A percentile compares a stretch with the other conserved stretches of the same genome.
phyloP scores from a whole-genome alignment of 2,888 invertebrate species.

The Nomada goodeniana region DNA sequence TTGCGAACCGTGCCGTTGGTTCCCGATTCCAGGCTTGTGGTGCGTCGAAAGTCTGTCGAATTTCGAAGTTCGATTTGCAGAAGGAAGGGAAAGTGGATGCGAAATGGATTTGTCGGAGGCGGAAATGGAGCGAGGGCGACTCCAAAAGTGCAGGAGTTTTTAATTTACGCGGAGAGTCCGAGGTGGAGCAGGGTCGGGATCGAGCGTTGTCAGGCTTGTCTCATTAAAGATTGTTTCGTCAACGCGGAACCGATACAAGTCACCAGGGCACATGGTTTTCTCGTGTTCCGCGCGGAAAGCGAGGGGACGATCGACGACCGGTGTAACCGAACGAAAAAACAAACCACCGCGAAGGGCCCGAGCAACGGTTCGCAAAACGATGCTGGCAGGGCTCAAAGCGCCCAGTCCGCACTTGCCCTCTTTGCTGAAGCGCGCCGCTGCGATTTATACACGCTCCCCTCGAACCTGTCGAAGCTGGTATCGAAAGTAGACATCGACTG shows the following conservation, averaged over 20 bases:
- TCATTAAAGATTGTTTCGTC: neutral
- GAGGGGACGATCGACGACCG: neutral
- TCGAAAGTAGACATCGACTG: conserved; percentile 17
- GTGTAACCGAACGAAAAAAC: conserved; percentile 20
- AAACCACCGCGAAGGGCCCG: conserved; percentile 13
- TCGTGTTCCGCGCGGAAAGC: neutral
- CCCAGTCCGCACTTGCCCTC: neutral
- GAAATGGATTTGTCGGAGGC: neutral
- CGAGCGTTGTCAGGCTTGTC: neutral
- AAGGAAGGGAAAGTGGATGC: neutral
- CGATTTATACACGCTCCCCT: conserved; percentile 1
- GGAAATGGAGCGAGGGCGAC: neutral
- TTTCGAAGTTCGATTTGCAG: neutral
- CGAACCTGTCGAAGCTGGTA: neutral
- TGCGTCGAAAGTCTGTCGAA: conserved; percentile 22
- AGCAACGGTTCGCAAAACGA: conserved; percentile 16
- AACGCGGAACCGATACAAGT: neutral
- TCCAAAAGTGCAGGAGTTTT: neutral
- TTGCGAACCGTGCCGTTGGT: conserved; percentile 20
- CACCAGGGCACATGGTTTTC: neutral
- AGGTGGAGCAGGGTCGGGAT: too few relatives aligned
- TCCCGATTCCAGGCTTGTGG: conserved; percentile 19
- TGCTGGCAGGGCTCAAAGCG: conserved; percentile 37
- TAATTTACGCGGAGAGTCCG: too few relatives aligned
- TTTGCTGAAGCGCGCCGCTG: neutral